These are phyloP conservation scores for Zophobas atratus DNA, from an alignment of 1,140 invertebrate species.

Conservation along the genomic window DNA sequence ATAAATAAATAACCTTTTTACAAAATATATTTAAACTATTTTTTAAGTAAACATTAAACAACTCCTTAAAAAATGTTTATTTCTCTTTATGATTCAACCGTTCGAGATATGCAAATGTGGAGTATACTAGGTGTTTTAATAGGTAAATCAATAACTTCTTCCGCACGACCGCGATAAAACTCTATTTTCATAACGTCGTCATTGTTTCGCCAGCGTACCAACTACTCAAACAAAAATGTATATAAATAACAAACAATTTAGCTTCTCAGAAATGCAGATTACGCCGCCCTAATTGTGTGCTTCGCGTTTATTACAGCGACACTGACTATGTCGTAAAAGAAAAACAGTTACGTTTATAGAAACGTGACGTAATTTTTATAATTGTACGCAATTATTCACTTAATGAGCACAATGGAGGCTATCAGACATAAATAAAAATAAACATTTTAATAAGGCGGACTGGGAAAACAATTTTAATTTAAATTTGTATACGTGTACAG, in stretches of 20 bases:
- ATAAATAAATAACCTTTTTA: constrained; percentile 42
- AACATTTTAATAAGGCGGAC: constrained; percentile 31
- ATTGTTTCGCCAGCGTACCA: no score
- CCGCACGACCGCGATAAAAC: background rate
- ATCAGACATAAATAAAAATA: constrained; percentile 34
- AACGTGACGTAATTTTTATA: no score
- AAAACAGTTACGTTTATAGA: background rate
- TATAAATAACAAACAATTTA: background rate
- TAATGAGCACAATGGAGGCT: background rate
- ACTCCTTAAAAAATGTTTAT: constrained; percentile 37
- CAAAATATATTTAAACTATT: constrained; percentile 37
- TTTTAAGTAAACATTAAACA: constrained; percentile 36
- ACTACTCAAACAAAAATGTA: no score
- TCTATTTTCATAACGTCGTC: background rate
- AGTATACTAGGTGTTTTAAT: background rate
- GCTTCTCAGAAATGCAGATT: background rate
- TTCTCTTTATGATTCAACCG: constrained; percentile 10
- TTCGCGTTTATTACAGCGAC: constrained; percentile 6
- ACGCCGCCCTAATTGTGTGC: constrained; percentile 16
- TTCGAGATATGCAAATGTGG: constrained; percentile 14
- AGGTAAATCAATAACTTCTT: constrained; percentile 3
- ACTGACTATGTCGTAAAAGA: background rate
- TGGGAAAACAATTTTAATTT: constrained; percentile 43
- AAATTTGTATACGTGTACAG: constrained; percentile 58
- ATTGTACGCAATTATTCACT: no score